phyloP scores from a whole-genome alignment of 2,888 invertebrate genomes.

The Drosophila birchii region DNA sequence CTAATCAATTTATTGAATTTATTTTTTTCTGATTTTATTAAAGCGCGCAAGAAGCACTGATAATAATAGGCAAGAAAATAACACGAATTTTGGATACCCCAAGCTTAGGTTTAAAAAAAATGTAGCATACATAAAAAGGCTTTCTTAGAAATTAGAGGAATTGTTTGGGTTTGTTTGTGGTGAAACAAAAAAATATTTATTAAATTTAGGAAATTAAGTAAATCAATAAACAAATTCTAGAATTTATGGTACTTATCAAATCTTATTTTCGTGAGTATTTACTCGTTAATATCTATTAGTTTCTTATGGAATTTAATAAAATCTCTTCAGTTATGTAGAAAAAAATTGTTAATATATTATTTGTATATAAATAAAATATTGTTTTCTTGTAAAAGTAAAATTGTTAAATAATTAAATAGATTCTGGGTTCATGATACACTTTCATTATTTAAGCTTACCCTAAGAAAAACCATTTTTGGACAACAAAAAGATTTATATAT shows the following conservation, averaged over 20 bases:
- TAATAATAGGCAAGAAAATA: constrained; percentile 21
- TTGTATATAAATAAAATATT: too few relatives aligned
- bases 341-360: too few relatives aligned
- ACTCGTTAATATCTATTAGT: too few relatives aligned
- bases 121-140: neutral
- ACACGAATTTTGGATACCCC: neutral
- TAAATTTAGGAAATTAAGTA: too few relatives aligned
- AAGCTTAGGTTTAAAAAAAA: neutral
- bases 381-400: too few relatives aligned
- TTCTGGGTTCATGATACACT: neutral
- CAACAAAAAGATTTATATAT: constrained; percentile 1
- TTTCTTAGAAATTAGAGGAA: neutral
- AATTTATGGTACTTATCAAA: too few relatives aligned
- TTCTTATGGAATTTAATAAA: too few relatives aligned
- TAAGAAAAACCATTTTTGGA: constrained; percentile 25
- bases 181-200: too few relatives aligned
- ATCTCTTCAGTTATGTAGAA: too few relatives aligned
- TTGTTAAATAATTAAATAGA: too few relatives aligned
- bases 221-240: too few relatives aligned
- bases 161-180: constrained; percentile 25
- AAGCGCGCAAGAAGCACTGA: constrained; percentile 58
- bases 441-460: neutral
- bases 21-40: constrained; percentile 74
- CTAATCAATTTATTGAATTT: constrained; percentile 79
- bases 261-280: too few relatives aligned